Evolutionary conservation across 2,888 invertebrate genomes (phyloP), one percentile per base, ranked within the genome.

Genomic region (Thereva unica): DNA sequence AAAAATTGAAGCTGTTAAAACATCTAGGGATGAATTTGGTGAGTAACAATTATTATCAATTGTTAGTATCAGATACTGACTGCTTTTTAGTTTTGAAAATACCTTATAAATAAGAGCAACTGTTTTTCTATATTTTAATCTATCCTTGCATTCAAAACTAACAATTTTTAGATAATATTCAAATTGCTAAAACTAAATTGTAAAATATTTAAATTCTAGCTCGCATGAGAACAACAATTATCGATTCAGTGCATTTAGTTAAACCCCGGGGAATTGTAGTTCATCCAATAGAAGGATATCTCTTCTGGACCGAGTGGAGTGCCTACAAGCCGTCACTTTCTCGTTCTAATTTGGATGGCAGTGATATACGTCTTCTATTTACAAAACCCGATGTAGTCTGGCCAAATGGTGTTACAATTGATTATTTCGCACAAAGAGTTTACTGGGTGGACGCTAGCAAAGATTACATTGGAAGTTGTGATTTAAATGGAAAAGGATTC

Each of bases 301-400:
- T 85, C 78, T 95, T 91, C 77, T 93, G 93, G 92, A 92, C 93
- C 0, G 95, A 95, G 76, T 94, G 93, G 93, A 90, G 91, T 4
- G 84, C 85, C 3, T 84, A 83, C n/a, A 85, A 86, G 71, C 92
- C 94, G 0, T 88, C 90, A 0, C 87, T 95, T 5, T 90, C 89
- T 5, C 83, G 92, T 61, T 89, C 93, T 0, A 88, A 90, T 76
- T 83, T 94, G 69, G 93, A 94, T 76, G 95, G 95, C 0, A 84
- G 83, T 0, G 84, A 90, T 69, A 85, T 87, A 0, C 85, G 84
- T 72, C 85, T 83, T 69, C 77, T 92, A 66, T 89, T 91, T 73
- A 84, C 84, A 0, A 85, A 85, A 67, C 85, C 87, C 0, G 82
- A 83, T 53, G 90, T 95, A 0, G 86, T 88, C 71, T 93, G 93